Conservation (phyloP, 2,888 invertebrate species). For the Drosophila subsilvestris region DNA sequence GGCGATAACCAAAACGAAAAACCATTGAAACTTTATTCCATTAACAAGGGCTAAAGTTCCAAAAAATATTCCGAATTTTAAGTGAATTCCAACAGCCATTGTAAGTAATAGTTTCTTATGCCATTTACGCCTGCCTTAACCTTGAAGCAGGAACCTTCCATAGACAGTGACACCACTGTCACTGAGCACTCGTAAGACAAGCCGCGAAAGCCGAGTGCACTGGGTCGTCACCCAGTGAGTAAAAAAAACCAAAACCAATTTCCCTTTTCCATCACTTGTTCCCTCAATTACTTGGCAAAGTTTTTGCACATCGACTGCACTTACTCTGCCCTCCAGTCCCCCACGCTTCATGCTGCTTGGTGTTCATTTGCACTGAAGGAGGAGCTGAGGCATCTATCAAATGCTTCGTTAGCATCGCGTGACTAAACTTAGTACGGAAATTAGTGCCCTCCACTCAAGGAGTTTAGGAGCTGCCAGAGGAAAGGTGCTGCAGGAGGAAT, state of each 20-base stretch:
- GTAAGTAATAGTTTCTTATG: slow-evolving; percentile 5
- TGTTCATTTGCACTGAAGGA: slow-evolving; percentile 36
- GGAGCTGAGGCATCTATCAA: slow-evolving; percentile 58
- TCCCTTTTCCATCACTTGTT: slow-evolving; percentile 50
- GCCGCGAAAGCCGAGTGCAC: slow-evolving; percentile 13
- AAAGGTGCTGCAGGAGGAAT: background rate
- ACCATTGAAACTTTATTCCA: background rate
- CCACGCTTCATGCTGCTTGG: background rate
- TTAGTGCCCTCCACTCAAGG: slow-evolving; percentile 41
- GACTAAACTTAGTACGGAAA: slow-evolving; percentile 49
- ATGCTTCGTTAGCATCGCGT: slow-evolving; percentile 74
- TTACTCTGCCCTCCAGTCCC: background rate
- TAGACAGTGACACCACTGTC: background rate
- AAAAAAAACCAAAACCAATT: slow-evolving; percentile 43
- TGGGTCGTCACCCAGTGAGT: slow-evolving; percentile 40
- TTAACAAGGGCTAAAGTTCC: background rate
- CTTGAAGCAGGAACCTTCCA: slow-evolving; percentile 53
- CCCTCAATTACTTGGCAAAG: slow-evolving; percentile 69
- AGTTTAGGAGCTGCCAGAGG: background rate
- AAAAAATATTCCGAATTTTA: background rate
- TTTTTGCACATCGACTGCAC: slow-evolving; percentile 50
- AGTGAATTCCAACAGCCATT: background rate
- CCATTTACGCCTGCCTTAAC: slow-evolving; percentile 32
- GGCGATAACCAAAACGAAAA: background rate
- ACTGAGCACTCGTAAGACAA: background rate